Percentiles rank a stretch among this genome's conserved stretches.
phyloP scores from a whole-genome alignment of 2,888 invertebrate genomes.

The Hydrotaea diabolus region DNA sequence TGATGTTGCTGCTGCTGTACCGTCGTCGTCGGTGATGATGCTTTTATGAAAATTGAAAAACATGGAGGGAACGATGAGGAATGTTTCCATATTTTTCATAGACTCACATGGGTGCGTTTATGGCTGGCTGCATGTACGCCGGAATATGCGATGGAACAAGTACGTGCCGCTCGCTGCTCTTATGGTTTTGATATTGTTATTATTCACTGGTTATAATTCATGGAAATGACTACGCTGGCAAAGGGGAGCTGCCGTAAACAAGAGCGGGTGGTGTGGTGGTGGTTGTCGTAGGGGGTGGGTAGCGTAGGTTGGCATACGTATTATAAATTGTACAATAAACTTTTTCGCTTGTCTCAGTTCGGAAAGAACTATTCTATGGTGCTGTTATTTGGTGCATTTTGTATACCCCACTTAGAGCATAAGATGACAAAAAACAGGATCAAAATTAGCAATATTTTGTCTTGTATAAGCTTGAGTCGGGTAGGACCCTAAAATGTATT shows the following conservation, averaged over 20 bases:
- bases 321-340: slow-evolving; percentile 36
- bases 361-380: slow-evolving; percentile 5
- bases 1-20: slow-evolving; percentile 4
- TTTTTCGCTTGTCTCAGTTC: slow-evolving; percentile 12
- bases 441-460: too few relatives aligned
- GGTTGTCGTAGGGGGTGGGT: not conserved
- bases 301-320: not conserved
- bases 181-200: slow-evolving; percentile 36
- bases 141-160: not conserved
- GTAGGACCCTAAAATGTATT: too few relatives aligned
- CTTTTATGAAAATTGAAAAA: slow-evolving; percentile 67
- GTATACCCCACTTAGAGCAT: not conserved
- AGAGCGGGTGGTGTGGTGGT: not conserved
- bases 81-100: slow-evolving; percentile 57
- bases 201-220: slow-evolving; percentile 34
- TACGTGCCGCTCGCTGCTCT: slow-evolving; percentile 12
- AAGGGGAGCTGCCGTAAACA: too few relatives aligned
- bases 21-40: slow-evolving; percentile 49
- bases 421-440: too few relatives aligned
- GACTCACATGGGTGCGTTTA: slow-evolving; percentile 67
- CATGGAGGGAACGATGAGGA: slow-evolving; percentile 20
- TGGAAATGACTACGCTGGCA: slow-evolving; percentile 19
- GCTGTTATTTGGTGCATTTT: not conserved
- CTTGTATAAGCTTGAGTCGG: too few relatives aligned
- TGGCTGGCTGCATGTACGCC: slow-evolving; percentile 10